Percentiles rank a stretch among this genome's conserved stretches.
Evolutionary conservation across 2,888 invertebrate genomes (phyloP).

Genomic region (Hermodice carunculata): DNA sequence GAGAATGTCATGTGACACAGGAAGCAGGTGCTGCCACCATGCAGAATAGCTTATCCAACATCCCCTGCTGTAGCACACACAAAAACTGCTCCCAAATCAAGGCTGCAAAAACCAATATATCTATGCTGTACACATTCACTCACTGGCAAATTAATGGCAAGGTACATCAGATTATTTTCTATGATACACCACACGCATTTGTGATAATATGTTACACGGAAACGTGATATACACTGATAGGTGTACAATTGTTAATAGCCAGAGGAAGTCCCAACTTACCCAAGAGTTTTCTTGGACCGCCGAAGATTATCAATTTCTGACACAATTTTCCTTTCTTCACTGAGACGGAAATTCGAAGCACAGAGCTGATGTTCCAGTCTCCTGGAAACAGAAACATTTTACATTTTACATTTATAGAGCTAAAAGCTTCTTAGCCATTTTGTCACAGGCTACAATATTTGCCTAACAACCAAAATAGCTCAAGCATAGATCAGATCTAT

Average conservation of each 20-base stretch:
- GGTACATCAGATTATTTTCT: too few relatives aligned
- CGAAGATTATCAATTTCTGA: slow-evolving; percentile 65
- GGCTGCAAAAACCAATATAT: too few relatives aligned
- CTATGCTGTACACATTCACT: too few relatives aligned
- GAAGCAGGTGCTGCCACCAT: too few relatives aligned
- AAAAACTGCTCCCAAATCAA: too few relatives aligned
- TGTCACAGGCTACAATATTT: neutral
- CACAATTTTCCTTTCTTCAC: slow-evolving; percentile 66
- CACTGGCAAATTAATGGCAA: too few relatives aligned
- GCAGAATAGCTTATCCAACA: too few relatives aligned
- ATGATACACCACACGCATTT: neutral
- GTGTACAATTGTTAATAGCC: neutral
- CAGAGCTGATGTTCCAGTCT: slow-evolving; percentile 61
- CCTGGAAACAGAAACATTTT: slow-evolving; percentile 33
- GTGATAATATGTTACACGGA: neutral
- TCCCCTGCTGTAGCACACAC: too few relatives aligned
- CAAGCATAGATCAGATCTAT: too few relatives aligned
- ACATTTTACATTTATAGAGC: neutral
- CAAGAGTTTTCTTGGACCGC: slow-evolving; percentile 63
- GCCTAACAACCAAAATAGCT: neutral
- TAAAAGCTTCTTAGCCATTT: neutral
- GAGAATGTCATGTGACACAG: too few relatives aligned
- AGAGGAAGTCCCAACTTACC: slow-evolving; percentile 44
- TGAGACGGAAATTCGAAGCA: slow-evolving; percentile 59
- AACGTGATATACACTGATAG: neutral